Evolutionary conservation across 2,888 invertebrate genomes (phyloP).

Genomic region (Chrysodeixis includens): DNA sequence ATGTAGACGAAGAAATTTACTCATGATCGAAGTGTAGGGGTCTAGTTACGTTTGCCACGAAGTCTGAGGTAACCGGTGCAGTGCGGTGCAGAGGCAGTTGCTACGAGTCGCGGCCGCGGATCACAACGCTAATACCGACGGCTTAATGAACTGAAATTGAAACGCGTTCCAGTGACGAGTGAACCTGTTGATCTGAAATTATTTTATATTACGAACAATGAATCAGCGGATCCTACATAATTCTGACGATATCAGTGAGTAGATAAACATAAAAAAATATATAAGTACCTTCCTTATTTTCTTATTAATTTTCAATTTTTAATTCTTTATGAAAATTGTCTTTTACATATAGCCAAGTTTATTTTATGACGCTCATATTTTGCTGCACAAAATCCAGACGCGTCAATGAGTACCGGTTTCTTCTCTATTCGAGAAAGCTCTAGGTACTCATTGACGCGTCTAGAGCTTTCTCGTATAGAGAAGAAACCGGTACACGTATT

Average conservation of each 20-base stretch:
- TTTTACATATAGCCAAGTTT: too few species aligned
- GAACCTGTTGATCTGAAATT: not conserved
- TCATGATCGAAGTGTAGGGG: slow-evolving; percentile 16
- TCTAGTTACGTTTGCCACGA: slow-evolving; percentile 36
- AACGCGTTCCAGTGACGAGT: slow-evolving; percentile 36
- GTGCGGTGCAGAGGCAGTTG: slow-evolving; percentile 55
- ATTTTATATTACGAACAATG: slow-evolving; percentile 4
- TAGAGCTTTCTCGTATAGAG: too few species aligned
- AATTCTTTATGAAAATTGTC: not conserved
- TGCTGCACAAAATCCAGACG: too few species aligned
- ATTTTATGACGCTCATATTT: too few species aligned
- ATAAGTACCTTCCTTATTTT: not conserved
- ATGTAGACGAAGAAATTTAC: not conserved
- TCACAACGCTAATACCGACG: slow-evolving; percentile 37
- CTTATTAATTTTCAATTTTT: not conserved
- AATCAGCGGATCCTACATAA: slow-evolving; percentile 15
- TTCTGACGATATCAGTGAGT: slow-evolving; percentile 24
- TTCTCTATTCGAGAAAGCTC: too few species aligned
- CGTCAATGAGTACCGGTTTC: too few species aligned
- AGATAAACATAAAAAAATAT: not conserved
- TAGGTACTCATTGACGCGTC: too few species aligned
- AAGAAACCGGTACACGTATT: too few species aligned
- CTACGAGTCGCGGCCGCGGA: slow-evolving; percentile 41
- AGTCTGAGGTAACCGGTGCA: slow-evolving; percentile 45
- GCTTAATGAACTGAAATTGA: slow-evolving; percentile 52